phyloP scores from a whole-genome alignment of 2,888 invertebrate species.

The Matsumyia berberina region DNA sequence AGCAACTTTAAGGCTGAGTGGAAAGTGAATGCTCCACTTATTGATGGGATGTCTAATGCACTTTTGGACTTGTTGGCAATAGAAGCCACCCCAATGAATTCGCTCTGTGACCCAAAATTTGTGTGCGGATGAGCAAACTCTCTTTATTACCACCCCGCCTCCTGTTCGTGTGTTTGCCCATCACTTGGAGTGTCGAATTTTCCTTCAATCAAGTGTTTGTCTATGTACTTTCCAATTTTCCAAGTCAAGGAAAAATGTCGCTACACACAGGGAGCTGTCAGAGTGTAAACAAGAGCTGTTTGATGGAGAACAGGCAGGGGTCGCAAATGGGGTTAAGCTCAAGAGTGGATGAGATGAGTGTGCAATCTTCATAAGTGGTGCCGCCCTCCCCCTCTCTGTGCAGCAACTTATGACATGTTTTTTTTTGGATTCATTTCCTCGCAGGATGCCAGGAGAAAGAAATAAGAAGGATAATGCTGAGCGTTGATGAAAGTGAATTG shows the following conservation, averaged over 20 bases:
- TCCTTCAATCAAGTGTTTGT: constrained; percentile 75
- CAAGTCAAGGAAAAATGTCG: constrained; percentile 53
- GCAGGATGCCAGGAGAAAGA: constrained; percentile 18
- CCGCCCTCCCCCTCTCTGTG: not conserved
- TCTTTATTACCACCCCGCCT: constrained; percentile 41
- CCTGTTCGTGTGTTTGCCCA: constrained; percentile 53
- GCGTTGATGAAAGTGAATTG: constrained; percentile 65
- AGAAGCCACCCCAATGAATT: not conserved
- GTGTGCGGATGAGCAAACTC: constrained; percentile 47
- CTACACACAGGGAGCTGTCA: constrained; percentile 21
- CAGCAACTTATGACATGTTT: constrained; percentile 29
- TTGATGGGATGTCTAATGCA: constrained; percentile 3
- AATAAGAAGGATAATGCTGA: constrained; percentile 39
- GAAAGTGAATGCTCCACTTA: constrained; percentile 35
- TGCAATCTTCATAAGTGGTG: constrained; percentile 60
- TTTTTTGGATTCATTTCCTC: constrained; percentile 54
- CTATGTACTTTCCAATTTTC: constrained; percentile 73
- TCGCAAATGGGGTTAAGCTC: constrained; percentile 66
- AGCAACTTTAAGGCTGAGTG: constrained; percentile 1
- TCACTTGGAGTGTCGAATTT: constrained; percentile 75
- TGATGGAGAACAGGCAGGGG: constrained; percentile 24
- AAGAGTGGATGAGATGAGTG: constrained; percentile 46
- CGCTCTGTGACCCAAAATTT: constrained; percentile 48
- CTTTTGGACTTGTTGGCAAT: constrained; percentile 19
- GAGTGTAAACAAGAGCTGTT: constrained; percentile 48